A percentile compares a stretch with the other conserved stretches of the same genome.
These are phyloP conservation scores for Notospermus geniculatus DNA, from an alignment of 1,140 invertebrate genomes.

Conservation along the genomic window DNA sequence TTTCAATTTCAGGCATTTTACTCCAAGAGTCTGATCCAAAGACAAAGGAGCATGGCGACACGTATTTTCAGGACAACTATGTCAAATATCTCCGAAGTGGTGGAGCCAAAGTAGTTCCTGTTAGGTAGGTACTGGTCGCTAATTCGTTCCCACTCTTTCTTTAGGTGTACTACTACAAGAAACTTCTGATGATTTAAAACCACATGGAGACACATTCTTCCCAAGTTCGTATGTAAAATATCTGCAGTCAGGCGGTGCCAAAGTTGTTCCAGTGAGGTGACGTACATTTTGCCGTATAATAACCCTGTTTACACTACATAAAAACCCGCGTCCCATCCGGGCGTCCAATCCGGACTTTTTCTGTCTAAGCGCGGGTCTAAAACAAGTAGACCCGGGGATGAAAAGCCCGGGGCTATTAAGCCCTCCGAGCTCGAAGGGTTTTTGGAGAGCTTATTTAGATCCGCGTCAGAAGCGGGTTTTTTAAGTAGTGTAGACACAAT, in stretches of 20 bases:
- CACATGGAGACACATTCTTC: slow-evolving; percentile 62
- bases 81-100: slow-evolving; percentile 80
- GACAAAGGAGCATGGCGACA: slow-evolving; percentile 19
- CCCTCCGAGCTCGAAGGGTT: too few species aligned
- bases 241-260: slow-evolving; percentile 65
- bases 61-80: slow-evolving; percentile 80
- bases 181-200: neutral
- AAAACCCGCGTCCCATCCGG: too few species aligned
- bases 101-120: slow-evolving; percentile 78
- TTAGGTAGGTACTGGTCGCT: slow-evolving; percentile 66
- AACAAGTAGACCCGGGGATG: too few species aligned
- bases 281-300: too few species aligned
- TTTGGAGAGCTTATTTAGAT: too few species aligned
- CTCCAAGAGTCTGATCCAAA: slow-evolving; percentile 18
- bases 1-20: slow-evolving; percentile 40
- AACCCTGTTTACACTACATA: too few species aligned
- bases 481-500: too few species aligned
- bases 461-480: too few species aligned
- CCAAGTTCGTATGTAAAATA: slow-evolving; percentile 84
- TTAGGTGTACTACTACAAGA: slow-evolving; percentile 38
- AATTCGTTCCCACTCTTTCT: slow-evolving; percentile 1
- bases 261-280: slow-evolving; percentile 1
- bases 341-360: too few species aligned
- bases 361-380: too few species aligned
- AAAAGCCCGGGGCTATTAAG: too few species aligned